Conservation (phyloP, 2,888 invertebrate genomes). For the Nephrotoma guestfalica region DNA sequence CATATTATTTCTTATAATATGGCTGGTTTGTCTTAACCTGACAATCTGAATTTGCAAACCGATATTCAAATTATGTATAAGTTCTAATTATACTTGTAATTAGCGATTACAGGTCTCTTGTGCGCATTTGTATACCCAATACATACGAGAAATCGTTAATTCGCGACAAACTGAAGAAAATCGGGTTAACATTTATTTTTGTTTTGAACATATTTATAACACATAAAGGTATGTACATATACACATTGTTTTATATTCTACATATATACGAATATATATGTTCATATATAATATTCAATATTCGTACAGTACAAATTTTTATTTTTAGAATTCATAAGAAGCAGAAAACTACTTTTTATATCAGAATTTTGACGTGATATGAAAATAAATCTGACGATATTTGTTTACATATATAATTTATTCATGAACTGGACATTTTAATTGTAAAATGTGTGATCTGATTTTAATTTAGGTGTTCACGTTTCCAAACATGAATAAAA, state of each 20-base stretch:
- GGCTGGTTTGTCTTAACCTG: too few species aligned
- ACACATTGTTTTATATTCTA: not conserved
- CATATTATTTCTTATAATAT: too few species aligned
- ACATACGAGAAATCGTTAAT: not conserved
- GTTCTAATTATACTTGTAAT: not conserved
- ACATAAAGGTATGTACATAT: not conserved
- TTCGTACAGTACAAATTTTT: not conserved
- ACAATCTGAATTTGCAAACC: not conserved
- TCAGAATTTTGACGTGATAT: not conserved
- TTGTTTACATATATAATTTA: not conserved
- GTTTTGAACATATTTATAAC: not conserved
- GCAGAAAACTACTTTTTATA: not conserved
- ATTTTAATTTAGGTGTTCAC: not conserved
- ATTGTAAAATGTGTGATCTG: not conserved
- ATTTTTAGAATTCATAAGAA: not conserved
- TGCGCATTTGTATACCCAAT: not conserved
- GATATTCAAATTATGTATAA: not conserved
- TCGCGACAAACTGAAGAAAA: not conserved
- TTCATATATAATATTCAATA: not conserved
- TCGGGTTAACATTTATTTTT: not conserved
- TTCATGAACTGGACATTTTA: not conserved
- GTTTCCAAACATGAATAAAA: not conserved
- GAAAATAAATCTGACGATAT: not conserved
- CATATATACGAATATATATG: not conserved
- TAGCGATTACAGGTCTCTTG: not conserved